These are phyloP conservation scores for Ditylenchus dipsaci DNA, from an alignment of 1,140 invertebrate species.

Conservation along the genomic window DNA sequence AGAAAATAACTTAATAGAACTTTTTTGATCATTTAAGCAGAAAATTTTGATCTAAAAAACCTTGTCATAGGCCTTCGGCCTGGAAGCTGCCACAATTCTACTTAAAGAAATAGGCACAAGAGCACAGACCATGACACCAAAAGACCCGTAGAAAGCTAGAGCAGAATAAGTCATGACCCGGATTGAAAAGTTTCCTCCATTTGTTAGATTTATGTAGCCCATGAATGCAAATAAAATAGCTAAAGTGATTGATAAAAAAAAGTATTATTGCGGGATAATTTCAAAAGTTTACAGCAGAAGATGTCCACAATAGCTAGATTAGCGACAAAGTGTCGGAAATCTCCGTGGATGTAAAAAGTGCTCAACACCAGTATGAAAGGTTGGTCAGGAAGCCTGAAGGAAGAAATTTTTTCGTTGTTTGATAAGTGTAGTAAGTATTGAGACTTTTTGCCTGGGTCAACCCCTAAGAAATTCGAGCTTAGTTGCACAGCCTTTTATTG, in stretches of 20 bases:
- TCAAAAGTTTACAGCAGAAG: neutral
- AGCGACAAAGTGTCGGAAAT: neutral
- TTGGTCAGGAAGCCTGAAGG: neutral
- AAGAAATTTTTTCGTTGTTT: no score
- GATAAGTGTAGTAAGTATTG: no score
- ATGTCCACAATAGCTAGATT: neutral
- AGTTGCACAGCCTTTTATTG: neutral
- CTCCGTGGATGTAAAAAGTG: neutral
- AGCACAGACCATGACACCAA: conserved; percentile 49
- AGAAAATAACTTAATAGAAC: neutral
- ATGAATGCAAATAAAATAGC: neutral
- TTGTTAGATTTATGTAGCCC: neutral
- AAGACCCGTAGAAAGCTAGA: conserved; percentile 51
- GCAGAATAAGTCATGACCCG: conserved; percentile 43
- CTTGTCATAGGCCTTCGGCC: conserved; percentile 40
- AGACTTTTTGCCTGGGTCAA: no score
- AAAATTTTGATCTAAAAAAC: conserved; percentile 6
- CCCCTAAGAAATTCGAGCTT: no score
- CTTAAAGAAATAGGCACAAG: conserved; percentile 46
- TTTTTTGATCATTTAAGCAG: neutral
- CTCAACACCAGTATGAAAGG: neutral
- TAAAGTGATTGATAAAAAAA: neutral
- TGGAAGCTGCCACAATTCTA: conserved; percentile 43
- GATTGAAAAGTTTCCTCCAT: neutral
- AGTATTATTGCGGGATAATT: neutral